phyloP scores from a whole-genome alignment of 30 jellyfish, hydroid and myxozoan species.

The Catostylus mosaicus region DNA sequence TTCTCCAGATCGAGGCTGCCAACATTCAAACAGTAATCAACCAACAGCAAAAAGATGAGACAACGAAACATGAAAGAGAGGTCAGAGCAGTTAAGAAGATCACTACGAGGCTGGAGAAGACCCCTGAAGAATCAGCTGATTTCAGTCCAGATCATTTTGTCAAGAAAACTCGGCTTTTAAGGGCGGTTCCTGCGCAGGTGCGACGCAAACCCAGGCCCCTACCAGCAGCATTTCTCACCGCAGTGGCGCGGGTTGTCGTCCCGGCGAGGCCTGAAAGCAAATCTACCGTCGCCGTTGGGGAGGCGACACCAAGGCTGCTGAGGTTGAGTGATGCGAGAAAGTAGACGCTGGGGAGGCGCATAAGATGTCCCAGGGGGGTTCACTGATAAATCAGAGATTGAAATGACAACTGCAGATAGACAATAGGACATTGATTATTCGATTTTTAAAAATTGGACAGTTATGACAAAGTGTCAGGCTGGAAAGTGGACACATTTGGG shows the following conservation, averaged over 20 bases:
- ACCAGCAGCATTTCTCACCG: constrained; percentile 56
- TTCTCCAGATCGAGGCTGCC: constrained; percentile 54
- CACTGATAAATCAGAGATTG: too few species aligned
- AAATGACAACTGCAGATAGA: too few species aligned
- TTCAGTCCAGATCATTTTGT: constrained; percentile 40
- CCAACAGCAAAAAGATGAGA: not conserved
- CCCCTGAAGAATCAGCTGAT: constrained; percentile 14
- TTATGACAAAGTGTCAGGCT: too few species aligned
- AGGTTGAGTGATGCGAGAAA: constrained; percentile 13
- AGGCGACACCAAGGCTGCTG: constrained; percentile 44
- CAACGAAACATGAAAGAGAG: constrained; percentile 39
- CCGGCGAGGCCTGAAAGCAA: constrained; percentile 63
- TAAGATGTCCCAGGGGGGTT: too few species aligned
- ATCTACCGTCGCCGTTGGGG: constrained; percentile 8
- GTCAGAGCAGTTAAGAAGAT: constrained; percentile 47
- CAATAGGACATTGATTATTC: too few species aligned
- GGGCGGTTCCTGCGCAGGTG: constrained; percentile 34
- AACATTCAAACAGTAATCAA: constrained; percentile 29
- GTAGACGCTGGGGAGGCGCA: not conserved
- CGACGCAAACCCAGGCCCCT: constrained; percentile 27
- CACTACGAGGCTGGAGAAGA: constrained; percentile 38
- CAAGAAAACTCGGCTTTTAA: constrained; percentile 30
- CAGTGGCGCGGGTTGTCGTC: constrained; percentile 55
- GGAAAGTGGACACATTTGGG: too few species aligned
- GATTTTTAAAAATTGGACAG: too few species aligned